These are phyloP conservation scores for Ceuthmochares aereus DNA, from an alignment of 2,113 vertebrate genomes.

Conservation along the genomic window DNA sequence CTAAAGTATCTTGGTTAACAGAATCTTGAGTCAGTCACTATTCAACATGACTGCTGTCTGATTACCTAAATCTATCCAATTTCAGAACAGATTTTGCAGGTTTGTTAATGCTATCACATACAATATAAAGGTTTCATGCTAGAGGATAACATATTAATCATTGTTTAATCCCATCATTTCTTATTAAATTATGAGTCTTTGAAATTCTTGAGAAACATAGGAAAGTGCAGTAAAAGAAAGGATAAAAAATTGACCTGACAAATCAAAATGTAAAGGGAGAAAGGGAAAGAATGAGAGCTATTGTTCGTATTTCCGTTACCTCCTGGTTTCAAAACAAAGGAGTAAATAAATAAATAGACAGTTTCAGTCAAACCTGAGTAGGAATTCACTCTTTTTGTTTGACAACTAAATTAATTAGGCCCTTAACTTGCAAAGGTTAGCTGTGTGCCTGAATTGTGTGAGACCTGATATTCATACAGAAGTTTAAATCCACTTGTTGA, in stretches of 20 bases:
- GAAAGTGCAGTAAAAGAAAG: neutral
- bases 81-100: neutral
- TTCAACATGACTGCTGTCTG: neutral
- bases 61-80: neutral
- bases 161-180: neutral
- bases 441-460: neutral
- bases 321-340: neutral
- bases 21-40: neutral
- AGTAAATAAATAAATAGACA: neutral
- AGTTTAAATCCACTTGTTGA: neutral
- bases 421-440: neutral
- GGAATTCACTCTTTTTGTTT: neutral
- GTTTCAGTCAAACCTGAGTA: neutral
- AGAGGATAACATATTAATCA: neutral
- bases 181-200: neutral
- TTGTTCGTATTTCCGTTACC: neutral
- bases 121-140: neutral
- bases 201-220: neutral
- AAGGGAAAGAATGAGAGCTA: neutral
- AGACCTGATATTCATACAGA: neutral
- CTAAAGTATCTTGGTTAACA: neutral
- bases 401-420: constrained; percentile 19
- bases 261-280: neutral
- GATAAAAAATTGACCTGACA: neutral
- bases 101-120: rapidly evolving